phyloP scores from a whole-genome alignment of 2,888 invertebrate species.

The Tenodera sinensis region DNA sequence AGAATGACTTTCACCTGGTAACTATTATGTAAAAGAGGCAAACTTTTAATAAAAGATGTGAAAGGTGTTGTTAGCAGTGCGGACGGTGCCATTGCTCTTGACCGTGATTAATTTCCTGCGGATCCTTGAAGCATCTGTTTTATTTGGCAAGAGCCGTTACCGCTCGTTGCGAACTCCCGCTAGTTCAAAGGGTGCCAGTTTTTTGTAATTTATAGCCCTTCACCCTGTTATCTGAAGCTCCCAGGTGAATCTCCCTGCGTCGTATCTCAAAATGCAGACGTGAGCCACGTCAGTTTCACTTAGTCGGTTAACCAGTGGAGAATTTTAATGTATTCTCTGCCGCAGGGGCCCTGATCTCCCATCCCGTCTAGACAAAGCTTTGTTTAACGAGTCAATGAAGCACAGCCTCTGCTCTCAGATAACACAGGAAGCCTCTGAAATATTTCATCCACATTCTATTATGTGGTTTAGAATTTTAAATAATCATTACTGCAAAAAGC shows the following conservation, averaged over 20 bases:
- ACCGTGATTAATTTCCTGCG: not conserved
- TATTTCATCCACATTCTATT: too few species aligned
- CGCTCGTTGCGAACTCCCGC: not conserved
- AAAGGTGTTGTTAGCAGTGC: not conserved
- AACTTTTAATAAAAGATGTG: not conserved
- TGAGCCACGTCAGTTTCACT: not conserved
- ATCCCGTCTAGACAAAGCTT: too few species aligned
- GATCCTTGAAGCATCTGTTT: not conserved
- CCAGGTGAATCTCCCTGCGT: not conserved
- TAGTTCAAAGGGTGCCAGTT: not conserved
- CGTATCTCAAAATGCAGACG: not conserved
- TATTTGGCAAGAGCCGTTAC: not conserved
- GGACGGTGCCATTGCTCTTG: too few species aligned
- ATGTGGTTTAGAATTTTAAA: too few species aligned
- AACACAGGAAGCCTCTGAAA: too few species aligned
- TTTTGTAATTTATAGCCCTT: not conserved
- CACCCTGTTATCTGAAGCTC: not conserved
- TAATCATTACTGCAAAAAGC: too few species aligned
- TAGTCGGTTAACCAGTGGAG: not conserved
- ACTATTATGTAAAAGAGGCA: not conserved
- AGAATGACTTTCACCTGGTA: too few species aligned
- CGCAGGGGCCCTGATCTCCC: not conserved
- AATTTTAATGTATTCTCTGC: not conserved
- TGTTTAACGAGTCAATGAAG: too few species aligned
- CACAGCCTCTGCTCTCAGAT: too few species aligned